Base-by-base conservation (phyloP, 2,888 invertebrate genomes). In the Microplitis deprimator region DNA sequence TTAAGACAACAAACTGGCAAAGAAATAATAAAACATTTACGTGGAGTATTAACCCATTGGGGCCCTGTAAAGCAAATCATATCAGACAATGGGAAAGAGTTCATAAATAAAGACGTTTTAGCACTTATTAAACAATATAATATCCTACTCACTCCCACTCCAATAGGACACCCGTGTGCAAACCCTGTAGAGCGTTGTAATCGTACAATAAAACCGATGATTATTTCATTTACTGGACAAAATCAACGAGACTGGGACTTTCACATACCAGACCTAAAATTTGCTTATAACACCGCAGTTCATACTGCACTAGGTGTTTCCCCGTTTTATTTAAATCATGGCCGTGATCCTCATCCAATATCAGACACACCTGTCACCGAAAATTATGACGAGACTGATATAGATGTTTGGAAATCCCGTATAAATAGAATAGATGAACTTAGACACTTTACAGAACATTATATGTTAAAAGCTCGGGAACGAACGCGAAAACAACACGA, bases 311-410 rank as follows among this genome's bases (percentile, higher is more conserved):
- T 68, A 38, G 59, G 80, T 59, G 65, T 81, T 7, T 72, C 81
- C 0, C 79, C 78, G 0, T 81, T 80, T 10, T 81, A 67, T 68
- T 29, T 79, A 20, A 81, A 80, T 71, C 77, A 81, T 38, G 78
- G 77, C 1, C 72, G 78, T 8, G 77, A 81, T 39, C 78, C 78
- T 40, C 17, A 50, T 1, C 29, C 16, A 17, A 20, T 50, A 16
- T 6, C 41, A 3, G 59, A 17, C 17, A 40, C n/a, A 68, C 17
- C 10, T 16, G 5, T 50, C 39, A 6, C 20, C 1, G n/a, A 62
- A 7, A 50, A 50, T 10, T 50, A 6, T 10, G 62, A 8, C 41
- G 73, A 77, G 61, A 38, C 16, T 17, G 59, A 16, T 29, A 50
- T 40, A n/a, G 13, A 41, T 8, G 1, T 41, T n/a, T 79, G 77